A percentile compares a stretch with the other conserved stretches of the same genome.
Evolutionary conservation across 2,888 invertebrate species (phyloP).

Genomic region (Archips xylosteana): DNA sequence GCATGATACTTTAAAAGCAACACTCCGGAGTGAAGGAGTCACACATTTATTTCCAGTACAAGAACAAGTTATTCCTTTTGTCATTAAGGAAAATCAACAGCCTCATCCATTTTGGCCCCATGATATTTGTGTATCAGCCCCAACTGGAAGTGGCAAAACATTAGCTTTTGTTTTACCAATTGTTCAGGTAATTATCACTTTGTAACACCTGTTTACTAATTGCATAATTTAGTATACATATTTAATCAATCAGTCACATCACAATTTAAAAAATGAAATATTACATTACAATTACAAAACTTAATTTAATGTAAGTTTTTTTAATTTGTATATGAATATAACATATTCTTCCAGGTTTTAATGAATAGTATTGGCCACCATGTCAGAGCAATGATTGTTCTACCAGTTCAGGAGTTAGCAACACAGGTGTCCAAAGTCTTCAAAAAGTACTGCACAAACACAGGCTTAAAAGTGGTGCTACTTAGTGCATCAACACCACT

Average conservation of each 20-base stretch:
- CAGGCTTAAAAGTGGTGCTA: slow-evolving; percentile 89
- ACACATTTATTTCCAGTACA: slow-evolving; percentile 94
- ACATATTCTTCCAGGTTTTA: slow-evolving; percentile 78
- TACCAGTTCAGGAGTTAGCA: slow-evolving; percentile 97
- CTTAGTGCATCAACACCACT: slow-evolving; percentile 89
- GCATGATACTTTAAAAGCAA: slow-evolving; percentile 86
- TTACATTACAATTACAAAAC: no score
- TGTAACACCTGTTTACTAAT: neutral
- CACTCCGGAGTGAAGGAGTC: slow-evolving; percentile 89
- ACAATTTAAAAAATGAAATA: no score
- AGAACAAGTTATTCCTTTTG: slow-evolving; percentile 90
- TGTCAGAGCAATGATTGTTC: slow-evolving; percentile 94
- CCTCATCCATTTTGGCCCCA: slow-evolving; percentile 89
- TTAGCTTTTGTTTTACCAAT: slow-evolving; percentile 97
- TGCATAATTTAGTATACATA: neutral
- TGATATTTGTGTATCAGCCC: slow-evolving; percentile 98
- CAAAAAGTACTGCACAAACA: slow-evolving; percentile 88
- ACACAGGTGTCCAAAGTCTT: slow-evolving; percentile 95
- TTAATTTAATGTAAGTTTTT: no score
- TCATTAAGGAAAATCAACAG: slow-evolving; percentile 87
- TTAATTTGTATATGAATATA: neutral
- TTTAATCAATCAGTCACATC: no score
- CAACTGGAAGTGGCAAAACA: slow-evolving; percentile 99
- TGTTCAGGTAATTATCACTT: slow-evolving; percentile 86
- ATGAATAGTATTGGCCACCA: slow-evolving; percentile 87